phyloP scores from a whole-genome alignment of 2,113 vertebrate species.

The Poeciliopsis prolifica region DNA sequence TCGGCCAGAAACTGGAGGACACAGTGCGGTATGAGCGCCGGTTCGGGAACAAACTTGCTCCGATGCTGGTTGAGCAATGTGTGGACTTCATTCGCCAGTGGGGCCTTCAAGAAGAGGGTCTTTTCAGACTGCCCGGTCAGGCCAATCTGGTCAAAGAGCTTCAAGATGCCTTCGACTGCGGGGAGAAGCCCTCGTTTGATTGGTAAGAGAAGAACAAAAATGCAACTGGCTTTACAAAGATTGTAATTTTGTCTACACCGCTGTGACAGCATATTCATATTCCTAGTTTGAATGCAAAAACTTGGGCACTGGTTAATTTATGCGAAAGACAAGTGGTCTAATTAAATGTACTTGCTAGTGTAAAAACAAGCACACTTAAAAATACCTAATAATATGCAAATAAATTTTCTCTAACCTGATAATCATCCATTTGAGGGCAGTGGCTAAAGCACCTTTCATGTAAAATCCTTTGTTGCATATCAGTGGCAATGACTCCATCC shows the following conservation, averaged over 20 bases:
- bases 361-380: not conserved
- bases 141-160: slow-evolving; percentile 97
- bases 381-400: not conserved
- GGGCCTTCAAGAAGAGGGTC: slow-evolving; percentile 93
- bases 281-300: not conserved
- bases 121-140: slow-evolving; percentile 93
- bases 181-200: slow-evolving; percentile 96
- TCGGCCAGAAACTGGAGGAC: slow-evolving; percentile 97
- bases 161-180: slow-evolving; percentile 96
- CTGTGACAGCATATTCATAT: not conserved
- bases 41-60: slow-evolving; percentile 90
- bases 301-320: not conserved
- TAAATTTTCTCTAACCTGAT: not conserved
- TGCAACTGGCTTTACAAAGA: not conserved
- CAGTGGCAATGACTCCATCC: not conserved
- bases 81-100: slow-evolving; percentile 94
- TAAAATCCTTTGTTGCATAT: not conserved
- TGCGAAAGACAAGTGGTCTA: not conserved
- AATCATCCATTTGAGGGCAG: not conserved
- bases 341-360: not conserved
- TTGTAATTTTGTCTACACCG: not conserved
- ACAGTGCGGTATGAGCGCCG: slow-evolving; percentile 92
- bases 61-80: slow-evolving; percentile 96
- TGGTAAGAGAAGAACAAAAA: slow-evolving; percentile 77
- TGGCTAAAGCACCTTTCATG: not conserved